Evolutionary conservation across 37 sponge, comb jelly and placozoan genomes (phyloP), one percentile per base, ranked within the genome.

Genomic region (Axinella damicornis): DNA sequence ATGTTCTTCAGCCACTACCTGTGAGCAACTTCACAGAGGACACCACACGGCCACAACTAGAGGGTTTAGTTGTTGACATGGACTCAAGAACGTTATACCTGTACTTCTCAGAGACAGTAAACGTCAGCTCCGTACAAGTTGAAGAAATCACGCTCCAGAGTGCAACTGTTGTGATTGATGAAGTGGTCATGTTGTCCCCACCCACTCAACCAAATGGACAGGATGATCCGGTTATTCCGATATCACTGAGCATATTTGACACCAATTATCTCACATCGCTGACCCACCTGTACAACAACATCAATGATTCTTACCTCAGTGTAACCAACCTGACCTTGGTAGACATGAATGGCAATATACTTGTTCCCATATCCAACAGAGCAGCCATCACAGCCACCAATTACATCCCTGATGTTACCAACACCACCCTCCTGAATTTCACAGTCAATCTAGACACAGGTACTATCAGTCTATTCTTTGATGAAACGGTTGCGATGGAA

Each of bases 21-120:
- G 97, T 91, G 2, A 38, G 6, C 0, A 41, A 35, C 21, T 96
- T 70, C 79, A 91, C 89, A 15, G 69, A 78, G 25, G 97, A 96
- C 55, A 86, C 54, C 21, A 96, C 92, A 2, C 56, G 60, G 28
- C 97, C 97, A 0, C 2, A 28, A n/a, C 55, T 96, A 67, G 84
- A 86, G 31, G 31, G 33, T 14, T 94, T 96, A 41, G 66, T 37
- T n/a, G 84, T 91, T 11, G 90, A 96, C 81, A 91, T 96, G 94
- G 83, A 96, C 63, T 20, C 57, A 18, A 67, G 92, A 30, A 61
- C 72, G 2, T 76, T 96, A 9, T 77, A 69, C n/a, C 78, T 96
- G 53, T 83, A 60, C 65, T 96, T 96, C 88, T 91, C 92, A 52
- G 97, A 96, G 60, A 96, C 97, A 40, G 97, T 96, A 46, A 90